Evolutionary conservation across 2,113 vertebrate species (phyloP), one percentile per base, ranked within the genome.

Genomic region (Larimichthys polyactis): DNA sequence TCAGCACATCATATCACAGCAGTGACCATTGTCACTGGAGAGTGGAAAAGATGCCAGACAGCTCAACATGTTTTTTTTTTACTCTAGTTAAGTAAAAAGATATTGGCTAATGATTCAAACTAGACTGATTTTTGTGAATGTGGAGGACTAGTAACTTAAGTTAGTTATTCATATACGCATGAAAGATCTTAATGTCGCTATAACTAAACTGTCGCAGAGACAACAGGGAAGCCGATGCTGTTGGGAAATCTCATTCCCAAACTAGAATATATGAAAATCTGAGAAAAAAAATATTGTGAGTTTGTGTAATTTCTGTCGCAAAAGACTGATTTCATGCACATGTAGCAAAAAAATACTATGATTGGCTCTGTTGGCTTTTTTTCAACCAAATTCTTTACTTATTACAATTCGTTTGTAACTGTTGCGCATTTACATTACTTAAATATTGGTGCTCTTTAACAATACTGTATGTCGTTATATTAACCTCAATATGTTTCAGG

Each of bases 401-500:
- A 49, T 51, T 48, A 51, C 64, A 66, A n/a, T n/a, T 81, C 16
- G 58, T 64, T 51, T 69, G 22, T 51, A 65, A 63, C 27, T 69
- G n/a, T 78, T 64, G 20, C 3, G 36, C 67, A 74, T 66, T 77
- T 40, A 48, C 19, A 58, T 78, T 58, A 58, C 15, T 75, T 76
- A 59, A 78, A 40, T 71, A 82, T 57, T 83, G 86, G 83, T 90
- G 83, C 89, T 91, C 66, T 74, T 81, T 62, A 67, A 66, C 36
- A 79, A 83, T 86, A 88, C 71, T 90, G 83, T 90, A 86, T 60
- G 22, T 69, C 9, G 8, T 72, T 65, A 73, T 71, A 82, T 84
- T 77, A 90, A 94, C 85, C 88, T 92, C 82, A 86, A n/a, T 84
- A 43, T 17, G 8, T 83, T 87, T 90, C 82, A 83, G 74, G 82